Conservation (phyloP, 1,140 invertebrate genomes). For the Meloidogyne floridensis region DNA sequence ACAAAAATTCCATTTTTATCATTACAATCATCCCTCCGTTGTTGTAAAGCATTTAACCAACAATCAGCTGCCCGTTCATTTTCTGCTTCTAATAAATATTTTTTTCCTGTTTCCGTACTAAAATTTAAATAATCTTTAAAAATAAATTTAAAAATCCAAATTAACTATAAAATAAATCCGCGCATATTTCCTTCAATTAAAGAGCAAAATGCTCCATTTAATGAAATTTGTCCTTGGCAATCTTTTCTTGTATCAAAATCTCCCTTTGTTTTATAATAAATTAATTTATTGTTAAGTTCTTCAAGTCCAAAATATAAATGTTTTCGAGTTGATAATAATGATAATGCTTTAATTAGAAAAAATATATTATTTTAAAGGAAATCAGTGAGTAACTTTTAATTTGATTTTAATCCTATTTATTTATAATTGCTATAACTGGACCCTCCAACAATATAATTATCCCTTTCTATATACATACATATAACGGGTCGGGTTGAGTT, state of each 20-base stretch:
- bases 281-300: constrained; percentile 46
- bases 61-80: constrained; percentile 51
- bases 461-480: no score
- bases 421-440: background rate
- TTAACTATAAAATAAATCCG: constrained; percentile 60
- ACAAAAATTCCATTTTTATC: background rate
- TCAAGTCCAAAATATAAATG: constrained; percentile 58
- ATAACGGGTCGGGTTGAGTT: no score
- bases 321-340: constrained; percentile 50
- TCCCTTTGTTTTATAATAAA: constrained; percentile 57
- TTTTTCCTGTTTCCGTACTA: constrained; percentile 48
- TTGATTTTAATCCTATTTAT: background rate
- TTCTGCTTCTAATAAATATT: constrained; percentile 59
- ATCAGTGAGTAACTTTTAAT: background rate
- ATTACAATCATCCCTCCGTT: constrained; percentile 46
- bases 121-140: constrained; percentile 18
- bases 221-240: constrained; percentile 43
- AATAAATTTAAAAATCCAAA: constrained; percentile 6
- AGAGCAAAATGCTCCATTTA: constrained; percentile 45
- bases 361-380: background rate
- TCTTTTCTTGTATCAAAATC: constrained; percentile 55
- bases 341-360: constrained; percentile 51
- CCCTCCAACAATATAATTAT: no score
- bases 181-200: constrained; percentile 47
- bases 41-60: constrained; percentile 56